phyloP scores from a whole-genome alignment of 1,140 invertebrate species.

The Drosophila cardini region DNA sequence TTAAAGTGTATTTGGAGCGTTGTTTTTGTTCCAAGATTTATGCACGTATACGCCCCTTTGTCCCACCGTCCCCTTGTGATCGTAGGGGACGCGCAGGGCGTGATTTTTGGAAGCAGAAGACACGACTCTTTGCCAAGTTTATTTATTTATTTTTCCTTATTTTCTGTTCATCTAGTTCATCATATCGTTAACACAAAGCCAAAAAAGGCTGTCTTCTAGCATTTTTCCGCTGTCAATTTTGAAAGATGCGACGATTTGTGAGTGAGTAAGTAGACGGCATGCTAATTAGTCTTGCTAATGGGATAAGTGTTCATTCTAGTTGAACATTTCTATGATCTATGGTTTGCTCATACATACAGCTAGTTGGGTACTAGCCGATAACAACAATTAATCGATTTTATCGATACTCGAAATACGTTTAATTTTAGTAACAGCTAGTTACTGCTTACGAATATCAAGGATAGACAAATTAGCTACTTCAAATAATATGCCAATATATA shows the following conservation, averaged over 20 bases:
- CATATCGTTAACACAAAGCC: slow-evolving; percentile 74
- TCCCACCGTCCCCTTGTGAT: neutral
- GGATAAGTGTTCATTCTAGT: slow-evolving; percentile 49
- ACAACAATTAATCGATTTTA: neutral
- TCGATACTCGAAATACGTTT: too few relatives aligned
- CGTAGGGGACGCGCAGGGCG: neutral
- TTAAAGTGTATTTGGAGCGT: slow-evolving; percentile 26
- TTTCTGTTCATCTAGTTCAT: neutral
- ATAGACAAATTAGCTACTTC: too few relatives aligned
- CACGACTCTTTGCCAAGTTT: slow-evolving; percentile 59
- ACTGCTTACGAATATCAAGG: too few relatives aligned
- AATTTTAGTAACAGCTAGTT: too few relatives aligned
- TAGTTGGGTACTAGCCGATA: neutral
- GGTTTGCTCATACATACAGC: neutral
- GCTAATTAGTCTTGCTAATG: slow-evolving; percentile 71
- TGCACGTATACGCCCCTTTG: slow-evolving; percentile 1
- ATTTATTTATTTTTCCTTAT: too few relatives aligned
- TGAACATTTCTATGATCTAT: neutral
- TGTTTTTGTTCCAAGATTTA: slow-evolving; percentile 33
- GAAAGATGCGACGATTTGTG: slow-evolving; percentile 75
- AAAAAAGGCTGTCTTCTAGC: slow-evolving; percentile 52
- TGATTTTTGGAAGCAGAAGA: slow-evolving; percentile 35
- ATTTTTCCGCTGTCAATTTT: slow-evolving; percentile 70
- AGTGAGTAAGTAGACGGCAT: slow-evolving; percentile 48
- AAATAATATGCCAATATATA: too few relatives aligned